Conservation (phyloP, 23 tunicate species). For the Corella eumyota region DNA sequence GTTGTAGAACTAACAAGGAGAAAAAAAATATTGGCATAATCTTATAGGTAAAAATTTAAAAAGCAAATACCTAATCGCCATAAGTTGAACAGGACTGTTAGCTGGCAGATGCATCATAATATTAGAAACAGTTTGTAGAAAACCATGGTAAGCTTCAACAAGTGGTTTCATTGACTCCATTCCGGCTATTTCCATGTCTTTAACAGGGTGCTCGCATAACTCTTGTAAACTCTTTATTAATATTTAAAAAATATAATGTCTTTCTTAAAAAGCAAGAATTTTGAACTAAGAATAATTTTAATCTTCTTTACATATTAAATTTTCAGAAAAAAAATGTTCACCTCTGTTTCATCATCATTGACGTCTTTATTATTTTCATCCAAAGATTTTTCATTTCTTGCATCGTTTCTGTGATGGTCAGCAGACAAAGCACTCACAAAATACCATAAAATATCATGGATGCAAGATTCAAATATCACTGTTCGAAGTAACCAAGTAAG, state of each 20-base stretch:
- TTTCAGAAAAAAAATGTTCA: background rate
- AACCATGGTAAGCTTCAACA: slow-evolving; percentile 53
- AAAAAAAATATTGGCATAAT: too few relatives aligned
- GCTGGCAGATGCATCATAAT: slow-evolving; percentile 61
- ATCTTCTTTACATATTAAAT: too few relatives aligned
- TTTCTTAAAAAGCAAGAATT: too few relatives aligned
- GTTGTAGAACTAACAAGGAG: too few relatives aligned
- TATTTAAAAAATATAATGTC: too few relatives aligned
- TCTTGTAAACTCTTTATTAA: too few relatives aligned
- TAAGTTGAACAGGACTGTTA: slow-evolving; percentile 56
- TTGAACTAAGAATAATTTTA: too few relatives aligned
- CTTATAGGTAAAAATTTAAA: background rate
- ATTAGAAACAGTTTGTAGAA: slow-evolving; percentile 49
- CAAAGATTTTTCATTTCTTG: too few relatives aligned
- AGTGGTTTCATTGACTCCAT: slow-evolving; percentile 45
- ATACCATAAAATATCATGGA: slow-evolving; percentile 56
- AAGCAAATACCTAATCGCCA: slow-evolving; percentile 41
- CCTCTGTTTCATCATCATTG: slow-evolving; percentile 47
- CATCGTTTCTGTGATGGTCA: slow-evolving; percentile 1
- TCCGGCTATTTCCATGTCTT: slow-evolving; percentile 42
- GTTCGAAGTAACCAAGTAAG: slow-evolving; percentile 60
- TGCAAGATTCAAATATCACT: slow-evolving; percentile 24
- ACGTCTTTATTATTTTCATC: background rate
- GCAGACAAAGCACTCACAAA: slow-evolving; percentile 42
- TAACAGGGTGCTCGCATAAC: slow-evolving; percentile 38